Base-by-base conservation (phyloP, 2,113 vertebrate genomes). In the Parotia lawesii region DNA sequence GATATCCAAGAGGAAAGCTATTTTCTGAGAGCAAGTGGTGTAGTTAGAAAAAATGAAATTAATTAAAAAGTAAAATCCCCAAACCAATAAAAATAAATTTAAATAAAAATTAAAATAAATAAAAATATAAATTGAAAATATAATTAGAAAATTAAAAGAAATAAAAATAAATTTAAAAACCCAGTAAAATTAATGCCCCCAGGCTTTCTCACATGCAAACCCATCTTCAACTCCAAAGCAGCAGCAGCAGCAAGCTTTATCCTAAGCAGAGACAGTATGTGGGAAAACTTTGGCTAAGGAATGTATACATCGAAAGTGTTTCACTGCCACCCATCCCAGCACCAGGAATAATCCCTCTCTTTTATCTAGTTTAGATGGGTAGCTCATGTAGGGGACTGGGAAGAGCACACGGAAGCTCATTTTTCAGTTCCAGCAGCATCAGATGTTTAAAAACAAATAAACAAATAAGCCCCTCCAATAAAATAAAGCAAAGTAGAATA, bases 341-440 rank as follows among this genome's bases (percentile, higher is more conserved):
- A 4, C 12, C 4, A 10, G 62, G 23, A 14, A n/a, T 7, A 17
- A 47, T 17, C 6, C 1, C 42, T 53, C 12, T 35, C 27, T 69
- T 48, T 33, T 10, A 13, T 28, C 29, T 40, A 3, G 7, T 44
- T 57, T 35, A 27, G 9, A 10, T 18, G 19, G 20, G 3, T 22
- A 65, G 65, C 20, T 10, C 2, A 1, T 5, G 9, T 5, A 5
- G 37, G 66, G 12, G 33, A 25, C n/a, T 1, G 5, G 29, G 37
- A 58, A 33, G 20, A 56, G 3, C 0, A 28, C 8, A 1, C 2
- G 24, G 7, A 10, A 38, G 2, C 15, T 73, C 0, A 0, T 78
- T 88, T 47, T n/a, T 15, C 51, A 71, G 25, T 15, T 69, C 40
- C 25, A 58, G 29, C 8, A 16, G 37, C 3, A 25, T 13, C 29